Evolutionary conservation across 2,113 vertebrate species (phyloP).

Genomic region (Rhombomys opimus): DNA sequence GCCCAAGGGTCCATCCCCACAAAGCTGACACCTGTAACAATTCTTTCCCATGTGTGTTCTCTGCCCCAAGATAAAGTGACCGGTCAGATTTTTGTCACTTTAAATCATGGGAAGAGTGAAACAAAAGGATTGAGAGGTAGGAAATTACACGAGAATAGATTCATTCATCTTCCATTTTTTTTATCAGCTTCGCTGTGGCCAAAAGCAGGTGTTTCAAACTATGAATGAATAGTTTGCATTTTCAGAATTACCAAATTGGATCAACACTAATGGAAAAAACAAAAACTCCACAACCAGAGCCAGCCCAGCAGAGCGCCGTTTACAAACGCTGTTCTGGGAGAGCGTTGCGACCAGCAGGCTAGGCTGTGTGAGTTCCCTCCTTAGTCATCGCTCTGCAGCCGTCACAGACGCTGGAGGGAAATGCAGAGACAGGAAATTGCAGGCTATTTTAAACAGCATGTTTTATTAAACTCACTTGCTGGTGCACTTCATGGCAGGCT

Average conservation of each 20-base stretch:
- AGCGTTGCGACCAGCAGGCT: conserved; percentile 85
- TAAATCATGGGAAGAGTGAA: conserved; percentile 34
- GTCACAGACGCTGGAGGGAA: conserved; percentile 85
- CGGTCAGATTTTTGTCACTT: conserved; percentile 13
- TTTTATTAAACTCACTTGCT: conserved; percentile 85
- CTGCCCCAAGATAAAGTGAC: not conserved
- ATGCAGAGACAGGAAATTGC: conserved; percentile 87
- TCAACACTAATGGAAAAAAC: conserved; percentile 59
- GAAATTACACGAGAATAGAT: conserved; percentile 51
- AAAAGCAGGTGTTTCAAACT: conserved; percentile 53
- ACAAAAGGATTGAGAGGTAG: conserved; percentile 5
- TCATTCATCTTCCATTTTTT: not conserved
- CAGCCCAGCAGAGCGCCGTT: conserved; percentile 82
- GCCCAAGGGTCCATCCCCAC: fast-evolving
- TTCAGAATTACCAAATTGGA: conserved; percentile 77
- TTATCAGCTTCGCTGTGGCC: not conserved
- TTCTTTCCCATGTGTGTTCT: not conserved
- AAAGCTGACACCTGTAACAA: not conserved
- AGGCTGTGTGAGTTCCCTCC: conserved; percentile 85
- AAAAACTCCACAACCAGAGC: conserved; percentile 6
- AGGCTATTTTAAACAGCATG: conserved; percentile 86
- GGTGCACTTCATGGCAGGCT: conserved; percentile 83
- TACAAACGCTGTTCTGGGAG: conserved; percentile 82
- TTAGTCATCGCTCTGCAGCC: conserved; percentile 86
- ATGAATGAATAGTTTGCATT: conserved; percentile 33